Conservation (phyloP, 2,113 vertebrate species). For the Phalacrocorax pelagicus region DNA sequence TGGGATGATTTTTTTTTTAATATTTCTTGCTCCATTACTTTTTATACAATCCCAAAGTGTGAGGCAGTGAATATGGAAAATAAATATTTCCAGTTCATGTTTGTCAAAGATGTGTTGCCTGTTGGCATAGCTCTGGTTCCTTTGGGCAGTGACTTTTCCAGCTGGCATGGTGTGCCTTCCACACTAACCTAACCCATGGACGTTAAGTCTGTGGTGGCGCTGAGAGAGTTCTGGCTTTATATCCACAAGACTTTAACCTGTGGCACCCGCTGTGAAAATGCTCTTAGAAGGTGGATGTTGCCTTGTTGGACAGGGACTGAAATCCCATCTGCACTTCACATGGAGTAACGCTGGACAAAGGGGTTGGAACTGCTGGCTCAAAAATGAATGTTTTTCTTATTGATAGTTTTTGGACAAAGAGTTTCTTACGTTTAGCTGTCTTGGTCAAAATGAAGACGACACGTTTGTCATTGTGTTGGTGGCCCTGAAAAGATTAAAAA, state of each 20-base stretch:
- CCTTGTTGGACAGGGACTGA: not conserved
- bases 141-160: not conserved
- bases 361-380: not conserved
- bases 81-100: not conserved
- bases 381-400: not conserved
- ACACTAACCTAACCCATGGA: not conserved
- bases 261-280: not conserved
- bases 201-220: not conserved
- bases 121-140: not conserved
- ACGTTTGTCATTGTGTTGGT: not conserved
- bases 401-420: not conserved
- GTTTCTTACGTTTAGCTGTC: not conserved
- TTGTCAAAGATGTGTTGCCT: not conserved
- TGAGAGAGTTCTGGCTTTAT: not conserved
- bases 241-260: not conserved
- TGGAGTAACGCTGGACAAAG: fast-evolving
- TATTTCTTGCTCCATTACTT: not conserved
- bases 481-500: not conserved
- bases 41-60: fast-evolving
- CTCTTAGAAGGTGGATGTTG: not conserved
- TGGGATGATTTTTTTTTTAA: not conserved
- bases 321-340: not conserved
- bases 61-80: not conserved
- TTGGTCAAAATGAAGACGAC: not conserved
- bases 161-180: not conserved